Conservation (phyloP, 2,113 vertebrate species). For the Pteronura brasiliensis region DNA sequence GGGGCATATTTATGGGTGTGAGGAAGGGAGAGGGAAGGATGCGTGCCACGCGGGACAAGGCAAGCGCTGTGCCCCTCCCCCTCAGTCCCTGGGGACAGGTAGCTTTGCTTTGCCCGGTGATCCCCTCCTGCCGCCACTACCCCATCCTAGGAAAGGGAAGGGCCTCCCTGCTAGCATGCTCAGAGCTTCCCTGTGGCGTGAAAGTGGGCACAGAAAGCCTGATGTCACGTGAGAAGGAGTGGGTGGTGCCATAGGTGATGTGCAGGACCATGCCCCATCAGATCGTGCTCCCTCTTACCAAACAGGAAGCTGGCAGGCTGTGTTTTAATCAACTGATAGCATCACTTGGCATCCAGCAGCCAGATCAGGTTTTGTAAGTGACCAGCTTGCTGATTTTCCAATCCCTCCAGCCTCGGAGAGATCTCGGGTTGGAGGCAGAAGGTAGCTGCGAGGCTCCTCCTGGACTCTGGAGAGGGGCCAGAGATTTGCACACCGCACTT, state of each 20-base stretch:
- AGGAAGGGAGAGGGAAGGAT: background rate
- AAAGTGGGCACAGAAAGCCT: conserved; percentile 44
- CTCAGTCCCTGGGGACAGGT: background rate
- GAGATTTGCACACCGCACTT: background rate
- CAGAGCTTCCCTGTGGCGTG: background rate
- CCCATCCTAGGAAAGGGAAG: background rate
- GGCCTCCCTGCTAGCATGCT: background rate
- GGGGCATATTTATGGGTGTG: too few relatives aligned
- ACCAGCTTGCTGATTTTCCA: conserved; percentile 36
- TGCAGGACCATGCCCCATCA: conserved; percentile 70
- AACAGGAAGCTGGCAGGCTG: conserved; percentile 80
- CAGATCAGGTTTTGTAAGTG: conserved; percentile 65
- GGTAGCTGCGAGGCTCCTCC: background rate
- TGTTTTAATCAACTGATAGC: conserved; percentile 88
- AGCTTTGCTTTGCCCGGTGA: background rate
- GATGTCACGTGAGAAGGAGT: conserved; percentile 49
- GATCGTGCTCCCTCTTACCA: conserved; percentile 77
- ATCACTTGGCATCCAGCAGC: conserved; percentile 77
- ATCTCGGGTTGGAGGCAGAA: conserved; percentile 21
- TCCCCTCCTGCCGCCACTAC: background rate
- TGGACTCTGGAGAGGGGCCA: background rate
- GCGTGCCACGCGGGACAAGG: background rate
- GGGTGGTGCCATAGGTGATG: conserved; percentile 55
- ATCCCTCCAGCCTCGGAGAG: conserved; percentile 32
- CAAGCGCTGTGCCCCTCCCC: background rate